These are phyloP conservation scores for Triplophysa tibetana DNA, from an alignment of 2,113 vertebrate genomes.

Conservation along the genomic window DNA sequence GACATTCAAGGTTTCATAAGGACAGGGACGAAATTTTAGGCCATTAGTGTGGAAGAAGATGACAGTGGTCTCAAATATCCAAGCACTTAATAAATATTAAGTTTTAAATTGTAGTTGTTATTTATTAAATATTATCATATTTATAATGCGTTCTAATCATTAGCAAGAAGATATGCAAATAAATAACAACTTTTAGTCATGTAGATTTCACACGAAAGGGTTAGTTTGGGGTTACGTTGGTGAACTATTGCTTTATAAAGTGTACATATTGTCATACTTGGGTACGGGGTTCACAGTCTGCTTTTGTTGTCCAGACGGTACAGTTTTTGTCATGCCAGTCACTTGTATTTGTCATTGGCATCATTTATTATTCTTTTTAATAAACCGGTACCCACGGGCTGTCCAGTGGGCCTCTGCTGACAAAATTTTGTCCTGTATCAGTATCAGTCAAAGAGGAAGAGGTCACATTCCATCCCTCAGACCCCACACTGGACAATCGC, in stretches of 20 bases:
- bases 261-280: no score
- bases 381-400: neutral
- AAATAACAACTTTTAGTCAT: neutral
- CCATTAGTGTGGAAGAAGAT: neutral
- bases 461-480: constrained; percentile 20
- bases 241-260: no score
- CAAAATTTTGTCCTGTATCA: constrained; percentile 10
- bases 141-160: no score
- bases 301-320: neutral
- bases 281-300: neutral
- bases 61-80: neutral
- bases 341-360: neutral
- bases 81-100: no score
- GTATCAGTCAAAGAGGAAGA: constrained; percentile 3
- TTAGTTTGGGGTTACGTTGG: no score
- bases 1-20: no score
- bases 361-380: neutral
- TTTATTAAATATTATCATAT: no score
- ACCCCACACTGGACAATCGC: constrained; percentile 4
- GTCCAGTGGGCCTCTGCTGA: neutral
- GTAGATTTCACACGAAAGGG: neutral
- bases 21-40: neutral
- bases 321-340: neutral
- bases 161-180: no score
- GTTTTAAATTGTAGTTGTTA: no score